Evolutionary conservation across 1,140 invertebrate genomes (phyloP), one percentile per base, ranked within the genome.

Genomic region (Coenobita brevimanus): DNA sequence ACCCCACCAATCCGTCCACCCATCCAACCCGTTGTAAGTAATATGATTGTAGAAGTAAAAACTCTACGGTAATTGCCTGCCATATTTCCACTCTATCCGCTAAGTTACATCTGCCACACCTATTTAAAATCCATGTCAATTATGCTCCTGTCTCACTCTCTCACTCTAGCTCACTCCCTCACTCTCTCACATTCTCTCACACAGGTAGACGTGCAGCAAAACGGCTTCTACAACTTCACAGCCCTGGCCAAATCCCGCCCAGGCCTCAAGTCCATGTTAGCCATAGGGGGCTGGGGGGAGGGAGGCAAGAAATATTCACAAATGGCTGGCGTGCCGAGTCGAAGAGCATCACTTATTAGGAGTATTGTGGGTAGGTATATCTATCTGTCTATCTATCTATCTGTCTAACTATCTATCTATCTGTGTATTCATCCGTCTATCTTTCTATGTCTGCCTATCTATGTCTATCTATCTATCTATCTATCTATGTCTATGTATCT

Each of bases 271-370:
- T 94, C 96, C 1, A 94, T 95, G 0, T 91, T 98, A n/a, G 96
- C 96, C 10, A 96, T 98, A 57, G 97, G 97, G 0, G 97, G 97
- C 1, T 97, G 97, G 97, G 97, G 95, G 0, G 97, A 97, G 91
- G 97, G 97, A 43, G 96, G 97, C 17, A 94, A 94, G 80, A 97
- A 97, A 91, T 97, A 97, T 92, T 97, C 97, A 0, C 93, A 94
- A 30, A 95, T 97, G 93, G 96, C 96, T 0, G 93, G 95, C 0
- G 93, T 95, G 24, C 95, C 96, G 78, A 92, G 94, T 24, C 93
- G 94, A 41, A 93, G 97, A 60, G 94, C 94, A 83, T 93, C 94
- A 0, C 97, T 98, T 91, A 95, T 97, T 69, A 93, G 92, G 76
- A 96, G 96, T 91, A 94, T 8, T 75, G 4, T 75, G 8, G 0